Conservation (phyloP, 2,113 vertebrate genomes). For the Myiozetetes cayanensis region DNA sequence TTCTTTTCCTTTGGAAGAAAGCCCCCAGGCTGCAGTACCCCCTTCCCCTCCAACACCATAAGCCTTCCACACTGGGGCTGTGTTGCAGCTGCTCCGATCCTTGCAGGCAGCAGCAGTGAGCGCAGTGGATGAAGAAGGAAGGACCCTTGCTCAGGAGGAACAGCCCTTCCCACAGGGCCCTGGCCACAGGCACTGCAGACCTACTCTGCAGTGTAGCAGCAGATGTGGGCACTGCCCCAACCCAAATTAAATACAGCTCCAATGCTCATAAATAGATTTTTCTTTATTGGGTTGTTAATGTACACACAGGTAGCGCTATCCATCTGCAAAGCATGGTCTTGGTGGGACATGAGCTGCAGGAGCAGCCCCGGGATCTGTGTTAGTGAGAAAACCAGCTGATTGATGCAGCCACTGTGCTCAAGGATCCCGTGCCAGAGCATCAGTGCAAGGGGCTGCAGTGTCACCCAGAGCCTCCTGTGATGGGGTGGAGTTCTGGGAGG, state of each 20-base stretch:
- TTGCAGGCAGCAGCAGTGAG: neutral
- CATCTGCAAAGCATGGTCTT: neutral
- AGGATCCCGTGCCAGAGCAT: fast-evolving
- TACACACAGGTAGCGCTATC: neutral
- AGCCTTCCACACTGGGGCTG: neutral
- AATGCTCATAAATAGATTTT: neutral
- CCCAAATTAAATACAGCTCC: neutral
- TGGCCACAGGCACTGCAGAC: neutral
- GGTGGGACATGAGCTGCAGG: fast-evolving
- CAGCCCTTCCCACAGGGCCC: neutral
- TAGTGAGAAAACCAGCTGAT: neutral
- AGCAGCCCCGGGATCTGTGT: neutral
- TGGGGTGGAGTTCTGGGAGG: neutral
- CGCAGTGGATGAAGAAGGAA: neutral
- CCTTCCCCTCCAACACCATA: fast-evolving
- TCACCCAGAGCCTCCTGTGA: fast-evolving
- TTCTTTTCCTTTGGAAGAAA: neutral
- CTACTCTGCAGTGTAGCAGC: neutral
- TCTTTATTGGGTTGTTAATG: neutral
- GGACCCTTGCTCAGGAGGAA: neutral
- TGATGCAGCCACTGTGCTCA: neutral
- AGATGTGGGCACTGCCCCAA: neutral
- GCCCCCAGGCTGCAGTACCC: neutral
- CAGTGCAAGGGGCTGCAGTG: neutral
- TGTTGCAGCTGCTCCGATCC: neutral